Conservation (phyloP, 2,888 invertebrate species). For the Drosophila flavopinicola region DNA sequence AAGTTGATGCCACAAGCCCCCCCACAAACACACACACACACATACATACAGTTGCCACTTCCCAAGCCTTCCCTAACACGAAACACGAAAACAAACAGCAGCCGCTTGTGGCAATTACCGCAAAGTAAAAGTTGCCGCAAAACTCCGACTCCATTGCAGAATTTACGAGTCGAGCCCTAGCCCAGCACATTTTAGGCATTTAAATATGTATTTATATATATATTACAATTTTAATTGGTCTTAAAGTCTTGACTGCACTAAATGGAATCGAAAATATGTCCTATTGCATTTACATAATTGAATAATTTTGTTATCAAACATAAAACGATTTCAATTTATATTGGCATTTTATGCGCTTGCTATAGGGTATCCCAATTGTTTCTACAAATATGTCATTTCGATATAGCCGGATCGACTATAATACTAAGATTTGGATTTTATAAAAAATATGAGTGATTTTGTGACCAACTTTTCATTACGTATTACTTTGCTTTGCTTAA, state of each 20-base stretch:
- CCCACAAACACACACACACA: constrained; percentile 4
- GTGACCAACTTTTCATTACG: no score
- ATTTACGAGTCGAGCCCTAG: constrained; percentile 29
- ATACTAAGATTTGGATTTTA: no score
- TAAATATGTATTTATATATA: constrained; percentile 21
- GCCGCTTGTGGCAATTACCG: constrained; percentile 66
- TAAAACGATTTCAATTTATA: constrained; percentile 43
- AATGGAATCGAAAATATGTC: constrained; percentile 34
- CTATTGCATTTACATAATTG: constrained; percentile 52
- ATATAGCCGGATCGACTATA: no score
- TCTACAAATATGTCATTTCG: no score
- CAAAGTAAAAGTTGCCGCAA: constrained; percentile 54
- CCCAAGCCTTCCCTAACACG: background rate
- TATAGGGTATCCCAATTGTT: background rate
- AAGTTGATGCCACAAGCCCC: constrained; percentile 48
- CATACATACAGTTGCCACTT: background rate
- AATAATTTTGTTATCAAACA: constrained; percentile 49
- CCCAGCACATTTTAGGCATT: constrained; percentile 17
- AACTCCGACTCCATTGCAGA: constrained; percentile 29
- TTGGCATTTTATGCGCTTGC: background rate
- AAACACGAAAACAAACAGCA: constrained; percentile 52
- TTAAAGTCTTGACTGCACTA: constrained; percentile 2
- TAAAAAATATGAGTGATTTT: no score
- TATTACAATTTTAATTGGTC: constrained; percentile 1
- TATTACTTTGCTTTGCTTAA: no score